Percentiles rank a stretch among this genome's conserved stretches.
These are phyloP conservation scores for Amphimedon queenslandica DNA, from an alignment of 37 sponge, comb jelly and placozoan species.

Conservation along the genomic window DNA sequence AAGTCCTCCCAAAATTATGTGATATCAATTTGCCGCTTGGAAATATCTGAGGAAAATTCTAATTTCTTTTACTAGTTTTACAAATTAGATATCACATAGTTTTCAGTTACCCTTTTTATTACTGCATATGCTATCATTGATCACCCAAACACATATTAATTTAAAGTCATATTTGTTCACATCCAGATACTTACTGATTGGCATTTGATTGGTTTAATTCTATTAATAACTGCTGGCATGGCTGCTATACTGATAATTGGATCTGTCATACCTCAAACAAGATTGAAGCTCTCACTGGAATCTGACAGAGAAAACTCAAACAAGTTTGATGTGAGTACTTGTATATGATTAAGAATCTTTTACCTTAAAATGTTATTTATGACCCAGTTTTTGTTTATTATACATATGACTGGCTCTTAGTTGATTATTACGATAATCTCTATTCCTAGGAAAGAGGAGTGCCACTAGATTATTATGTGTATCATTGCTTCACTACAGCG, in stretches of 20 bases:
- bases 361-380: neutral
- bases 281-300: neutral
- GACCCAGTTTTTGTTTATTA: neutral
- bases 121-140: no score
- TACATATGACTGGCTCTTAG: neutral
- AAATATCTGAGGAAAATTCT: no score
- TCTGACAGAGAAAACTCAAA: neutral
- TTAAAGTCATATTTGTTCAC: no score
- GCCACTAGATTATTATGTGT: neutral
- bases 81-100: no score
- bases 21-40: no score
- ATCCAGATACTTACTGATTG: neutral
- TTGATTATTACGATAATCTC: neutral
- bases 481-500: neutral
- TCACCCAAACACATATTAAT: no score
- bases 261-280: neutral
- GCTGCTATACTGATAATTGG: neutral
- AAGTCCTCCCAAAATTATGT: no score
- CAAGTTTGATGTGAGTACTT: neutral
- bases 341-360: neutral
- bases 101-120: no score
- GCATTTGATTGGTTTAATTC: neutral
- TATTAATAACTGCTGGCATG: neutral
- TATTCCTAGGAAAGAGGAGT: slow-evolving; percentile 3
- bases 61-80: no score